These are phyloP conservation scores for Nesoenas mayeri DNA, from an alignment of 2,113 vertebrate genomes.

Conservation along the genomic window DNA sequence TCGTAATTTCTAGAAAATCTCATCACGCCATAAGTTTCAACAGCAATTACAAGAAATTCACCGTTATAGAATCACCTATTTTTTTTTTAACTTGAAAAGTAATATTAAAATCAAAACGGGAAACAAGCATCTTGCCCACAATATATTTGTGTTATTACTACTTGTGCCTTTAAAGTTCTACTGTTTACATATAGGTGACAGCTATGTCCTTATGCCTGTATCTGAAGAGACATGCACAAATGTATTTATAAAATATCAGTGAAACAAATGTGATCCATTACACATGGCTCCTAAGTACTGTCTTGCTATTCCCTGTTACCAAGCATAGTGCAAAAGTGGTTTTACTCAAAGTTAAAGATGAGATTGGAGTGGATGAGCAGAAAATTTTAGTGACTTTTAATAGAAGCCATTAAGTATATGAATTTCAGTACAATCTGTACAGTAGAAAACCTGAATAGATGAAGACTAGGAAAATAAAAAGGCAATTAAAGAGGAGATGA, in stretches of 20 bases:
- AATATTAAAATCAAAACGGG: background rate
- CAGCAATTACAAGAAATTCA: background rate
- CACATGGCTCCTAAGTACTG: background rate
- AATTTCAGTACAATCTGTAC: background rate
- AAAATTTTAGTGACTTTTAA: background rate
- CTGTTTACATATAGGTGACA: background rate
- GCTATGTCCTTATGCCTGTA: fast-evolving
- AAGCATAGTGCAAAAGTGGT: background rate
- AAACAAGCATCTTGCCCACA: background rate
- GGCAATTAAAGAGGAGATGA: background rate
- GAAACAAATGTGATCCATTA: background rate
- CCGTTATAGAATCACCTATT: background rate
- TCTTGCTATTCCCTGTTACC: background rate
- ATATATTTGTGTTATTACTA: background rate
- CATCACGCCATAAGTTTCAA: background rate
- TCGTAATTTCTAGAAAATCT: background rate
- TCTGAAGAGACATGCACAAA: background rate
- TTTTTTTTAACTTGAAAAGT: background rate
- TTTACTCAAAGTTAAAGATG: background rate
- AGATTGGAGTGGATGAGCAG: background rate
- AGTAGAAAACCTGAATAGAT: background rate
- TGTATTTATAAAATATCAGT: background rate
- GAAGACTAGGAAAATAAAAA: conserved; percentile 8
- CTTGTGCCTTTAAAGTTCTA: background rate
- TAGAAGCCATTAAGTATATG: background rate